Percentiles rank a stretch among this genome's conserved stretches.
These are phyloP conservation scores for Geophilus truncorum DNA, from an alignment of 2,888 invertebrate genomes.

Conservation along the genomic window DNA sequence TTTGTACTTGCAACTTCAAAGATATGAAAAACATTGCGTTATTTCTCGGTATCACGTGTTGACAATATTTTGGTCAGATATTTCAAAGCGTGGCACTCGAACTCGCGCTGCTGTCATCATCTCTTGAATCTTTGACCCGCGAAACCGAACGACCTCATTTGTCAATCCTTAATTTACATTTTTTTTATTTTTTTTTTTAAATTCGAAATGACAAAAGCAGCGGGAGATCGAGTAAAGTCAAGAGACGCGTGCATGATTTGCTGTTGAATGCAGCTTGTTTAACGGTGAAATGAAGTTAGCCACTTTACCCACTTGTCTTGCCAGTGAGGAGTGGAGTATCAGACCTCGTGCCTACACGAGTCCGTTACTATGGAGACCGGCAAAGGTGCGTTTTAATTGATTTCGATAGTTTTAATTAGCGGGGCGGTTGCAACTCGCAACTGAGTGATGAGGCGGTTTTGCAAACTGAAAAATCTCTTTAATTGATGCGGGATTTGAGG, in stretches of 20 bases:
- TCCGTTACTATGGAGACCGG: not conserved
- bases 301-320: not conserved
- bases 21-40: not conserved
- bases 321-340: not conserved
- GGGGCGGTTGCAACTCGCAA: not conserved
- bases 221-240: not conserved
- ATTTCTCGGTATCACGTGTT: not conserved
- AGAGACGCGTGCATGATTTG: not conserved
- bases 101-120: not conserved
- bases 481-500: not conserved
- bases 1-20: too few species aligned
- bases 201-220: not conserved
- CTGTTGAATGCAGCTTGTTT: not conserved
- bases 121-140: not conserved
- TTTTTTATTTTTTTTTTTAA: not conserved
- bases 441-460: not conserved
- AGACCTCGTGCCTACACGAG: not conserved
- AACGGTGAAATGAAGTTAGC: not conserved
- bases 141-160: not conserved
- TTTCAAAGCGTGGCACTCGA: not conserved
- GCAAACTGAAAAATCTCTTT: not conserved
- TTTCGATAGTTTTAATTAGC: not conserved
- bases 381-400: not conserved
- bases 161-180: not conserved
- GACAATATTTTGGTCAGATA: not conserved